Conservation (phyloP, 2,113 vertebrate genomes). For the Astur gentilis region DNA sequence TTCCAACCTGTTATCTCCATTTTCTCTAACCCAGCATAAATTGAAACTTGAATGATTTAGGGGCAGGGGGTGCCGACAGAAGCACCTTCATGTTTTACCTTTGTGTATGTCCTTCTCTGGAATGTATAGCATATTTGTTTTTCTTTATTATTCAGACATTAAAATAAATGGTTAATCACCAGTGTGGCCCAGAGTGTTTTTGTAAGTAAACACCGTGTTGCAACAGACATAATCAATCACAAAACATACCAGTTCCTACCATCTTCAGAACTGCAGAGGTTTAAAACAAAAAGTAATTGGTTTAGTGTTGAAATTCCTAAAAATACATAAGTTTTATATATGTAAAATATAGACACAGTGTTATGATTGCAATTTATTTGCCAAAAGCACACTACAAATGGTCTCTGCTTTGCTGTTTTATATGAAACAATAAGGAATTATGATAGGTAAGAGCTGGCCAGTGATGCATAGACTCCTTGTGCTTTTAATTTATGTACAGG, state of each 20-base stretch:
- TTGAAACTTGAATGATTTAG: not conserved
- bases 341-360: not conserved
- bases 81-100: not conserved
- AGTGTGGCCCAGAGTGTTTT: conserved; percentile 28
- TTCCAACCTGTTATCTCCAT: not conserved
- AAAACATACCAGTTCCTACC: not conserved
- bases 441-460: not conserved
- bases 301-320: not conserved
- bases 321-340: not conserved
- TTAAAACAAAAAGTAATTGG: not conserved
- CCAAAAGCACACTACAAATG: not conserved
- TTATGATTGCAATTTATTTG: not conserved
- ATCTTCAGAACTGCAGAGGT: not conserved
- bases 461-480: not conserved
- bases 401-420: not conserved
- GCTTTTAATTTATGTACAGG: not conserved
- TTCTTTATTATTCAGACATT: not conserved
- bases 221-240: conserved; percentile 24
- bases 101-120: not conserved
- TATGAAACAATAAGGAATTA: not conserved
- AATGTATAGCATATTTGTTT: not conserved
- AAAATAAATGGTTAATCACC: not conserved
- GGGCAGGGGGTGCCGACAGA: not conserved
- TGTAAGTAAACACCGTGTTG: conserved; percentile 44
- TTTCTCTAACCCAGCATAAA: not conserved